These are phyloP conservation scores for Ctenicera cuprea DNA, from an alignment of 2,888 invertebrate species.

Conservation along the genomic window DNA sequence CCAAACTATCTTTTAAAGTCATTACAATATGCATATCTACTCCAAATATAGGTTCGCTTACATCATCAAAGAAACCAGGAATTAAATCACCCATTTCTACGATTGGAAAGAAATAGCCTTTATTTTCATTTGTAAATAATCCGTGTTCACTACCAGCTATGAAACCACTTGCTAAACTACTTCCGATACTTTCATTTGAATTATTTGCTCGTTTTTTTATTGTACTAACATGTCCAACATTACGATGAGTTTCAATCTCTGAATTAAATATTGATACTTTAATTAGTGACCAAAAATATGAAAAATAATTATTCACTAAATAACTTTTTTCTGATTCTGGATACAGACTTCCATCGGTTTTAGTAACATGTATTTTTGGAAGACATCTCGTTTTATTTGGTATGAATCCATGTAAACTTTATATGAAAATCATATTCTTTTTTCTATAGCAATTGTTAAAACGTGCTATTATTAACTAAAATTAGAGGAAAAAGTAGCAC, in stretches of 20 bases:
- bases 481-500: too few species aligned
- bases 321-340: constrained; percentile 7
- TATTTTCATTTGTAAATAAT: too few species aligned
- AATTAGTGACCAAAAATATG: constrained; percentile 20
- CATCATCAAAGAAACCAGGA: constrained; percentile 1
- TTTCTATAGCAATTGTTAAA: too few species aligned
- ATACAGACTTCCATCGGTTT: not conserved
- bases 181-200: too few species aligned
- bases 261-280: constrained; percentile 5
- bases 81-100: too few species aligned
- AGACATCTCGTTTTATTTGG: not conserved
- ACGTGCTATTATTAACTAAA: too few species aligned
- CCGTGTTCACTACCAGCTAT: too few species aligned
- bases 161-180: not conserved
- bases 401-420: not conserved
- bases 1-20: not conserved
- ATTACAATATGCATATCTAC: constrained; percentile 16
- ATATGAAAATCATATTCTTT: constrained; percentile 14
- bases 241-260: not conserved
- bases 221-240: too few species aligned
- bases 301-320: constrained; percentile 13
- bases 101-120: too few species aligned
- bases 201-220: too few species aligned
- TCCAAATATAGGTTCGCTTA: constrained; percentile 14
- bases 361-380: not conserved